Percentiles rank a stretch among this genome's conserved stretches.
Evolutionary conservation across 2,888 invertebrate species (phyloP).

Genomic region (Leptodirus hochenwartii): DNA sequence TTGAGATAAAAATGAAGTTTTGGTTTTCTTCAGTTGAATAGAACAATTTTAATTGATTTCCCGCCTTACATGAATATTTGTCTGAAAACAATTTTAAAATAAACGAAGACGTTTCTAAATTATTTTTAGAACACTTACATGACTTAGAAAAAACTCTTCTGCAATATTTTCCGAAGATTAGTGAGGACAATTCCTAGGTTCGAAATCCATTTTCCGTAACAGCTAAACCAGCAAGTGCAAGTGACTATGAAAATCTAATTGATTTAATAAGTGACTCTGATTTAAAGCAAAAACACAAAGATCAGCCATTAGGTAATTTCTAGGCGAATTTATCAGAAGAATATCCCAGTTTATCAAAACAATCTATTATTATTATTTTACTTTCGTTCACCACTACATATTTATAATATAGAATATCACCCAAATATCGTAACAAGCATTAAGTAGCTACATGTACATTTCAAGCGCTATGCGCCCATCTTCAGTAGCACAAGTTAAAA

Average conservation of each 20-base stretch:
- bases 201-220: constrained; percentile 5
- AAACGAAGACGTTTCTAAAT: constrained; percentile 6
- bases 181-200: constrained; percentile 7
- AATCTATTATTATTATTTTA: constrained; percentile 1
- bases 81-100: constrained; percentile 7
- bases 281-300: constrained; percentile 5
- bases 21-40: constrained; percentile 6
- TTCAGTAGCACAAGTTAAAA: too few species aligned
- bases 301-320: constrained; percentile 2
- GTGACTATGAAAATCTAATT: constrained; percentile 6
- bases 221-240: constrained; percentile 3
- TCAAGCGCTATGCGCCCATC: too few species aligned
- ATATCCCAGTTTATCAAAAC: not conserved
- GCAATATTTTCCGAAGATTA: constrained; percentile 8
- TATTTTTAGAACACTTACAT: constrained; percentile 7
- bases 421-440: not conserved
- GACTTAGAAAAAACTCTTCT: constrained; percentile 8
- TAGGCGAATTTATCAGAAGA: constrained; percentile 2
- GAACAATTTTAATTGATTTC: constrained; percentile 7
- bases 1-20: constrained; percentile 4
- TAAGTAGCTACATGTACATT: too few species aligned
- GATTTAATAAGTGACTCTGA: constrained; percentile 5
- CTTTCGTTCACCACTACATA: constrained; percentile 1
- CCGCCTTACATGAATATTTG: constrained; percentile 7
- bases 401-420: constrained; percentile 1